Evolutionary conservation across 2,113 vertebrate genomes (phyloP).

Genomic region (Gambusia holbrooki): DNA sequence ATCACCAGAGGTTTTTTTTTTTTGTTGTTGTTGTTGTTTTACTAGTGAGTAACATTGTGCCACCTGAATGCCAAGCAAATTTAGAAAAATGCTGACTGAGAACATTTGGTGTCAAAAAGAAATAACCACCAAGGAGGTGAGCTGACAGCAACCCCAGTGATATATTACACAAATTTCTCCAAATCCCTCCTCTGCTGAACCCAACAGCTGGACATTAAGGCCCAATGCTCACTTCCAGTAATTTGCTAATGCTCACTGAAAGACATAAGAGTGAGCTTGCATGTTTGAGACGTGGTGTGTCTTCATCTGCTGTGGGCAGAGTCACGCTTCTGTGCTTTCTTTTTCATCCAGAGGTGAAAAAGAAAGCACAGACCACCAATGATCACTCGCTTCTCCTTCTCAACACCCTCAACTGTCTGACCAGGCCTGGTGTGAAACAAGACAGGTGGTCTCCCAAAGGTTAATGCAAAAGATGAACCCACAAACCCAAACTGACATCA

Average conservation of each 20-base stretch:
- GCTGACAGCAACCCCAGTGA: background rate
- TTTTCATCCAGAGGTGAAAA: slow-evolving; percentile 39
- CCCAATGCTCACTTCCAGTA: background rate
- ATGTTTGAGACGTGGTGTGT: background rate
- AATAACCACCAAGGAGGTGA: background rate
- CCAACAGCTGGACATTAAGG: background rate
- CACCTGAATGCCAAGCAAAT: background rate
- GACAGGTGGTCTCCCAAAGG: slow-evolving; percentile 69
- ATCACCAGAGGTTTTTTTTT: background rate
- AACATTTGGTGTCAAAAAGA: background rate
- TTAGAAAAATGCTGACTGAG: background rate
- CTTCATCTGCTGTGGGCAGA: background rate
- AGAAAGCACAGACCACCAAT: slow-evolving; percentile 66
- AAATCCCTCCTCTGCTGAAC: too few species aligned
- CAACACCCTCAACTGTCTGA: slow-evolving; percentile 39
- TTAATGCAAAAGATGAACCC: slow-evolving; percentile 55
- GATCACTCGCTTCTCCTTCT: slow-evolving; percentile 31
- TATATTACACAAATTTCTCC: background rate
- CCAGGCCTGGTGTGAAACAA: slow-evolving; percentile 44
- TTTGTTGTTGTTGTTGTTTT: too few species aligned
- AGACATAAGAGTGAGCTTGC: background rate
- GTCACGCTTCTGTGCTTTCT: background rate
- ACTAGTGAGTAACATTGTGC: background rate
- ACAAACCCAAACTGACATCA: slow-evolving; percentile 41
- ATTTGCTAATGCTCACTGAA: too few species aligned